Evolutionary conservation across 2,113 vertebrate species (phyloP).

Genomic region (Aplodontia rufa): DNA sequence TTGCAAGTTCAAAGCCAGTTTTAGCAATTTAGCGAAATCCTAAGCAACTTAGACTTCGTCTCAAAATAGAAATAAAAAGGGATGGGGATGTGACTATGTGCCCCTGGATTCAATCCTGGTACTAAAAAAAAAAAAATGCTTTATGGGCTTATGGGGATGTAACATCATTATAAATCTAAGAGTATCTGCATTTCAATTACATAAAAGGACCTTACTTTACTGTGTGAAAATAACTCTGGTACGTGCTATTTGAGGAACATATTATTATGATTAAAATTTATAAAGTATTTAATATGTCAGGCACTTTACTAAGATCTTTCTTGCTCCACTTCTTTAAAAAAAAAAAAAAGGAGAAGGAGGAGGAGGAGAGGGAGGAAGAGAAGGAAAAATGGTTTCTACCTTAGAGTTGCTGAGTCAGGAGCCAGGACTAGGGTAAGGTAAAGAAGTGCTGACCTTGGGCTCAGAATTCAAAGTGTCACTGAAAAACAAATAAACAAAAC

Average conservation of each 20-base stretch:
- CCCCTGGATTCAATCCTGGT: no score
- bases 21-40: no score
- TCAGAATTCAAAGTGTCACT: not conserved
- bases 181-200: not conserved
- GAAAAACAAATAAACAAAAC: not conserved
- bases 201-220: not conserved
- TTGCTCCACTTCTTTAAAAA: not conserved
- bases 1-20: no score
- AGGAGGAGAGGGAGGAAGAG: not conserved
- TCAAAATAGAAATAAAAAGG: no score
- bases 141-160: not conserved
- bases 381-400: not conserved
- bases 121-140: no score
- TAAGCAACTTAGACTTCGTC: no score
- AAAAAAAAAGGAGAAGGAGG: no score
- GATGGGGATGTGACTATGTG: no score
- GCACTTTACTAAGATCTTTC: not conserved
- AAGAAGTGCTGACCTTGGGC: not conserved
- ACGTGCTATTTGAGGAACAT: not conserved
- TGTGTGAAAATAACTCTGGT: not conserved
- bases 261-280: conserved; percentile 7
- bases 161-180: not conserved
- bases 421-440: not conserved
- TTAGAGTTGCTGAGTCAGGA: not conserved
- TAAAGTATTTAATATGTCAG: not conserved